Evolutionary conservation across 53 echinoderm and acorn worm genomes (phyloP).

Genomic region (Apostichopus leukothele): DNA sequence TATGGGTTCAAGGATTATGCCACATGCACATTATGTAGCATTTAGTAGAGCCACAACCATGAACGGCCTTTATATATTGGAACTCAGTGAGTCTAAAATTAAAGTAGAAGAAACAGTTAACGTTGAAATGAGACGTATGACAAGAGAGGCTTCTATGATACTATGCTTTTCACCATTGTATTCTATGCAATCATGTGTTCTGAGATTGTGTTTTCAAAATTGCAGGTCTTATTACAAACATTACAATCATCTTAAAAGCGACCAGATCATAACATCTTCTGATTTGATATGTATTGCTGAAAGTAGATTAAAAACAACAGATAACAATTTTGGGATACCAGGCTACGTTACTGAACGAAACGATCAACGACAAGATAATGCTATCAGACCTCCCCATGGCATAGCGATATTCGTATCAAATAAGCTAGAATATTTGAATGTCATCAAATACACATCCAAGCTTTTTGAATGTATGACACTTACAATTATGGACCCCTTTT

Average conservation of each 20-base stretch:
- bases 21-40: slow-evolving; percentile 62
- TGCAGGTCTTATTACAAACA: slow-evolving; percentile 52
- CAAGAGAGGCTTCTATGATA: not conserved
- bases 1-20: slow-evolving; percentile 40
- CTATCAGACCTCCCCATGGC: slow-evolving; percentile 48
- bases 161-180: slow-evolving; percentile 50
- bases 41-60: slow-evolving; percentile 31
- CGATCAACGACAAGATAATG: slow-evolving; percentile 17
- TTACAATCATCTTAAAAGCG: slow-evolving; percentile 13
- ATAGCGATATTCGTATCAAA: slow-evolving; percentile 35
- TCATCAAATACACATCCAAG: not conserved
- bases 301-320: slow-evolving; percentile 35
- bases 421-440: not conserved
- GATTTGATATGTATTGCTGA: slow-evolving; percentile 48
- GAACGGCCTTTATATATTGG: slow-evolving; percentile 35
- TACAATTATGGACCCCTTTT: not conserved
- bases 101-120: slow-evolving; percentile 5
- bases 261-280: slow-evolving; percentile 45
- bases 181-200: not conserved
- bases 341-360: not conserved
- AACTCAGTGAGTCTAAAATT: slow-evolving; percentile 47
- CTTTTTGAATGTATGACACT: slow-evolving; percentile 14
- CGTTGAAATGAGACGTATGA: slow-evolving; percentile 42
- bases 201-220: slow-evolving; percentile 46
- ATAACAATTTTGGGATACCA: not conserved